Percentiles rank a stretch among this genome's conserved stretches.
Conservation (phyloP, 1,140 invertebrate species). For the Amphibalanus amphitrite region DNA sequence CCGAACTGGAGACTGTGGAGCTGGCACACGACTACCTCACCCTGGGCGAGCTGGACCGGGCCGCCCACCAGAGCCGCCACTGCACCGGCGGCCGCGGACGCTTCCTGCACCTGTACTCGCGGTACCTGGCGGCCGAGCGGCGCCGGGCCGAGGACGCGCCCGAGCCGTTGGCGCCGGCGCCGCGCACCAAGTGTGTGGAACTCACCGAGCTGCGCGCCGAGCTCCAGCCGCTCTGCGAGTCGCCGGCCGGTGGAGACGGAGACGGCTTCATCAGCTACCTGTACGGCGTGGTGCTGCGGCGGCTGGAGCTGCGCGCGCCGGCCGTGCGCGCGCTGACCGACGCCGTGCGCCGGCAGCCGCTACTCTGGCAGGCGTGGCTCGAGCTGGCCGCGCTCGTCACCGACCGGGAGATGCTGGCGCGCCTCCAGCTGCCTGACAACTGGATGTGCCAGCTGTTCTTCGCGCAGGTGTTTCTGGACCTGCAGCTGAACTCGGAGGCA, state of each 20-base stretch:
- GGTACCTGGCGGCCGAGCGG: conserved; percentile 75
- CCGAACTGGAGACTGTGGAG: neutral
- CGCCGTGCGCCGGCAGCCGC: conserved; percentile 54
- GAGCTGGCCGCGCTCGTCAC: conserved; percentile 72
- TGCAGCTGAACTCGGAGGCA: conserved; percentile 78
- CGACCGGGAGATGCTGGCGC: conserved; percentile 40
- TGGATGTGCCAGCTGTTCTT: conserved; percentile 92
- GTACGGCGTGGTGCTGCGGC: conserved; percentile 79
- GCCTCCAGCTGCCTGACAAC: conserved; percentile 12
- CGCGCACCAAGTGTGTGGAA: neutral
- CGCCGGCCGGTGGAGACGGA: conserved; percentile 6
- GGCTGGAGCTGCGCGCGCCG: conserved; percentile 54
- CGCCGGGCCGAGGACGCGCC: conserved; percentile 67
- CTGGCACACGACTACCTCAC: neutral
- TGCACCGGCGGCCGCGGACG: conserved; percentile 43
- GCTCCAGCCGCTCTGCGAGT: conserved; percentile 2
- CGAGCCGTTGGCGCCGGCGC: conserved; percentile 28
- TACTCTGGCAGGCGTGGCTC: conserved; percentile 84
- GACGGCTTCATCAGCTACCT: conserved; percentile 81
- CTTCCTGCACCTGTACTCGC: conserved; percentile 68
- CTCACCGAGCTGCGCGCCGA: conserved; percentile 9
- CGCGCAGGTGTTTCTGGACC: conserved; percentile 74
- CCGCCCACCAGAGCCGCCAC: conserved; percentile 60
- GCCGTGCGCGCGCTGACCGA: conserved; percentile 60
- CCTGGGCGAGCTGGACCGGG: conserved; percentile 29